Evolutionary conservation across 2,797 vertebrate genomes (phyloP).

Genomic region (Manis crassicaudata): DNA sequence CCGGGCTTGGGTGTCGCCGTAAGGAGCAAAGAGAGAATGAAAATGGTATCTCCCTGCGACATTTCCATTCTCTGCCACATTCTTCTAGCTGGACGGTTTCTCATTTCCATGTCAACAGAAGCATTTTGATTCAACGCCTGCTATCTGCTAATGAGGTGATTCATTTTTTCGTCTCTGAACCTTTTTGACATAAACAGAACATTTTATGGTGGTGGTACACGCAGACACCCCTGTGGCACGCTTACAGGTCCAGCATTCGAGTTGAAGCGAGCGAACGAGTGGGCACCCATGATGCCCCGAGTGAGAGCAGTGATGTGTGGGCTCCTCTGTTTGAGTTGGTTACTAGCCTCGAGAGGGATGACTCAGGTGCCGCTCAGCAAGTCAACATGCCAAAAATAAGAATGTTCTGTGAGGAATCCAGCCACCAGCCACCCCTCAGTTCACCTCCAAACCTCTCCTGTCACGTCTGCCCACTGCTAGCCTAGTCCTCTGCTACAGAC

Average conservation of each 20-base stretch:
- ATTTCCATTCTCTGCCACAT: constrained; percentile 2
- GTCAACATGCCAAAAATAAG: constrained; percentile 68
- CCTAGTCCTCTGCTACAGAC: neutral
- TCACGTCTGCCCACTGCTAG: constrained; percentile 43
- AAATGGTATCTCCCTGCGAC: neutral
- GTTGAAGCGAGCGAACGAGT: constrained; percentile 17
- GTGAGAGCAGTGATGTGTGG: constrained; percentile 11
- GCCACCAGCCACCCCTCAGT: neutral
- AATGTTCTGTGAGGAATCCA: constrained; percentile 30
- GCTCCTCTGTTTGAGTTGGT: constrained; percentile 70
- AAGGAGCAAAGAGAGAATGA: constrained; percentile 48
- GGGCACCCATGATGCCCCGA: neutral
- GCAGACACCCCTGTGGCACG: neutral
- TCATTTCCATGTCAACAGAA: neutral
- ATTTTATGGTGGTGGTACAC: too few relatives aligned
- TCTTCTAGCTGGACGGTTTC: neutral
- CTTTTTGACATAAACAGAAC: neutral
- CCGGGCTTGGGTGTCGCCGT: constrained; percentile 22
- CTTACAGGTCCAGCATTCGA: neutral
- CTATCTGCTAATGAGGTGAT: constrained; percentile 25
- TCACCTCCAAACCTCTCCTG: constrained; percentile 14
- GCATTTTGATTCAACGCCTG: neutral
- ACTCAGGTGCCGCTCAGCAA: constrained; percentile 70
- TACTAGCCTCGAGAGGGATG: constrained; percentile 51
- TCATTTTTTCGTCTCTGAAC: neutral